These are phyloP conservation scores for Nyctibius bracteatus DNA, from an alignment of 2,113 vertebrate species.

Conservation along the genomic window DNA sequence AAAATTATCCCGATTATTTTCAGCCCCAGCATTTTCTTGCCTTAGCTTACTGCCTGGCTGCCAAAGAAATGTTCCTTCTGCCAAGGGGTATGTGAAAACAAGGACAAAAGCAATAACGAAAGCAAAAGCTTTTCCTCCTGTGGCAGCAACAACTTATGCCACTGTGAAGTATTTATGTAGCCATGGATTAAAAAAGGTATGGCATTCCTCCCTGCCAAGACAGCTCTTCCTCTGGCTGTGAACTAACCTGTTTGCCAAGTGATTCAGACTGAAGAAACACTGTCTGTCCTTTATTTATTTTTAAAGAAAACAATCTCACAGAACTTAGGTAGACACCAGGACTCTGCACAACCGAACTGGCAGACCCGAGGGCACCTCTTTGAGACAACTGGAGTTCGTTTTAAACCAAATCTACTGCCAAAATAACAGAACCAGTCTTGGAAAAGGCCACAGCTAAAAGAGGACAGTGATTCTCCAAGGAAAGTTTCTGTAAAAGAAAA, in stretches of 20 bases:
- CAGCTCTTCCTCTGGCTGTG: not conserved
- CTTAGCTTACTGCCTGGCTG: not conserved
- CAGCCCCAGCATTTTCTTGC: constrained; percentile 34
- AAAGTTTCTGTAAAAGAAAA: not conserved
- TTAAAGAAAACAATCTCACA: not conserved
- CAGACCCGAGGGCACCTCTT: not conserved
- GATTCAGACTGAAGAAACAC: not conserved
- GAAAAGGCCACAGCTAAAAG: not conserved
- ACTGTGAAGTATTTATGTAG: not conserved
- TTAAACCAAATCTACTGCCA: not conserved
- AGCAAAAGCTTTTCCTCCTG: constrained; percentile 18
- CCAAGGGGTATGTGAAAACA: constrained; percentile 24
- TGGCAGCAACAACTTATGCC: constrained; percentile 5
- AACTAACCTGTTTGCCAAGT: not conserved
- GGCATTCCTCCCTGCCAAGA: not conserved
- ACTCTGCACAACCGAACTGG: not conserved
- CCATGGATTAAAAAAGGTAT: not conserved
- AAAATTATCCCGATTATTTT: constrained; percentile 8
- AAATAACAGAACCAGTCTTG: not conserved
- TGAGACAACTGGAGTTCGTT: not conserved
- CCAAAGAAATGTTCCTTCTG: constrained; percentile 30
- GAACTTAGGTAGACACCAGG: not conserved
- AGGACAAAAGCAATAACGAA: constrained; percentile 21
- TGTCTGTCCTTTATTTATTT: not conserved
- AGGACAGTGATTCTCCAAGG: not conserved